Evolutionary conservation across 2,113 vertebrate genomes (phyloP), one percentile per base, ranked within the genome.

Genomic region (Rhagologus leucostigma): DNA sequence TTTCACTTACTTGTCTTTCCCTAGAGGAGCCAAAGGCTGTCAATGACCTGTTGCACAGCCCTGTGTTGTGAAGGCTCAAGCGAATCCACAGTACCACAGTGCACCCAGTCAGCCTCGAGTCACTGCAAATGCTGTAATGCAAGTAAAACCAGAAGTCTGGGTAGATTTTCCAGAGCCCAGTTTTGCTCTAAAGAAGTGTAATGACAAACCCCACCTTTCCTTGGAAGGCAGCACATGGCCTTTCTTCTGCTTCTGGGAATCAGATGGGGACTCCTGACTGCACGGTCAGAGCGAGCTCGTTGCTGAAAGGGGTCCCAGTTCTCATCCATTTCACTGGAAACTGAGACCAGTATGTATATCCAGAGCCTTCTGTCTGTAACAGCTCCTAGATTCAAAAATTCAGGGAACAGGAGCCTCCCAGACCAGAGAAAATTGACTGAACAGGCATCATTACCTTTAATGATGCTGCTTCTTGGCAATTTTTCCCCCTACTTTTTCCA

Each of bases 201-300:
- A 39, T n/a, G 56, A 21, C 44, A 74, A 95, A 33, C 19, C 3
- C 41, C 8, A 39, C 37, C 30, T 63, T 68, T 14, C 22, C 42
- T 16, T 67, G 7, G 19, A 37, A 41, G 44, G 60, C 37, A 81
- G 26, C 29, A 67, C 11, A 2, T 23, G n/a, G 55, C 33, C 26
- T 75, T 90, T 27, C 39, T 71, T 88, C n/a, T 71, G 49, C 74
- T 76, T 60, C 63, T 73, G 37, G 63, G 16, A 76, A 42, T 60
- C 27, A 33, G 47, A 41, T 10, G 21, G 39, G 19, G 35, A 32
- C 21, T 82, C 47, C 42, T 4, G 10, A 33, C 17, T 42, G 56
- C 17, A 24, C 0, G 0, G 32, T 37, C 35, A 63, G 85, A 75
- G 83, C 63, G 33, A 68, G 44, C 16, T 81, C 1, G 0, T 11